Evolutionary conservation across 92 coral and sea anemone species (phyloP).

Genomic region (Phenganax marumi): DNA sequence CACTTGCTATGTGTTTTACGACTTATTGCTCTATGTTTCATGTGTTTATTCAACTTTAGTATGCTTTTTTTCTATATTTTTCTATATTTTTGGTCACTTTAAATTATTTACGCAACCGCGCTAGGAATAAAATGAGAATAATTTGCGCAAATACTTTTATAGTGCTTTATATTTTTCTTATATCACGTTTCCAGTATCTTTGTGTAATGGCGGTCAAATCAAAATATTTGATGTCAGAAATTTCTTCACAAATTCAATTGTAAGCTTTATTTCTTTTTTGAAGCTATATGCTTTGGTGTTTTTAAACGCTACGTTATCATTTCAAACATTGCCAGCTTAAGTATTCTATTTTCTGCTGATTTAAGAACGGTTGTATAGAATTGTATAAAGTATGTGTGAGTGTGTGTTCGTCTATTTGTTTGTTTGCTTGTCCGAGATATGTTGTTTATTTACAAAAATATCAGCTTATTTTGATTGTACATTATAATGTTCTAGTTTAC

Average conservation of each 20-base stretch:
- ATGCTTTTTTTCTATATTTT: too few species aligned
- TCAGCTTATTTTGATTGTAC: background rate
- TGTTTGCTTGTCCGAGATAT: background rate
- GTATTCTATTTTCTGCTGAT: background rate
- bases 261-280: background rate
- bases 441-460: background rate
- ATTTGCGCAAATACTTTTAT: background rate
- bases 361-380: background rate
- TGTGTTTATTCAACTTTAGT: too few species aligned
- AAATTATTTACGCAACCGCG: too few species aligned
- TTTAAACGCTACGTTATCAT: too few species aligned
- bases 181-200: background rate
- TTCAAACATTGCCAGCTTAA: too few species aligned
- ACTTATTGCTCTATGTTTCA: too few species aligned
- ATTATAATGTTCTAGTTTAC: background rate
- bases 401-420: background rate
- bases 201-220: conserved; percentile 8
- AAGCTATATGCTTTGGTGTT: too few species aligned
- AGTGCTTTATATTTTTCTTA: conserved; percentile 19
- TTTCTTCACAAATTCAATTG: background rate
- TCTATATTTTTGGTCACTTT: too few species aligned
- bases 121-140: too few species aligned
- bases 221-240: background rate
- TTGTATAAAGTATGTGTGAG: background rate
- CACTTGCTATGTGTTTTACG: too few species aligned